These are phyloP conservation scores for Toxonevra muliebris DNA, from an alignment of 2,888 invertebrate genomes.

Conservation along the genomic window DNA sequence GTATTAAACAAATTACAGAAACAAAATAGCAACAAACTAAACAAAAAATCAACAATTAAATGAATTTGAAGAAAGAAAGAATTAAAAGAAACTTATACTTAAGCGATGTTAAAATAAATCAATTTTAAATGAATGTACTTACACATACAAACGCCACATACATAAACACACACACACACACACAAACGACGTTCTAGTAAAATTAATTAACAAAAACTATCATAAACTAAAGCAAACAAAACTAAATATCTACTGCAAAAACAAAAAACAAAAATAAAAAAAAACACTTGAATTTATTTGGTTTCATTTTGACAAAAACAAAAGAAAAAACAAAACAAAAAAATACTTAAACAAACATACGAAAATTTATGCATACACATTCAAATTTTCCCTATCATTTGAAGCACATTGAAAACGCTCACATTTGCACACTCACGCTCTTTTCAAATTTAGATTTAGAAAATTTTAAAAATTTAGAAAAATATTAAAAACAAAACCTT, in stretches of 20 bases:
- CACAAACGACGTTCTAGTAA: background rate
- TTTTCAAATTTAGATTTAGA: no score
- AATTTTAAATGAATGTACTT: background rate
- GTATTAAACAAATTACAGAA: background rate
- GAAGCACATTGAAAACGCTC: no score
- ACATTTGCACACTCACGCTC: no score
- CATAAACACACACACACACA: no score
- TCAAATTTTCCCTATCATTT: no score
- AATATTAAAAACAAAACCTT: no score
- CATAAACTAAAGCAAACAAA: no score
- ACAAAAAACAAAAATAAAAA: background rate
- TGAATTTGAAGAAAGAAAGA: background rate
- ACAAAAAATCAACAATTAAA: background rate
- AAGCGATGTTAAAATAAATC: conserved; percentile 3
- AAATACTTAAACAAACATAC: background rate
- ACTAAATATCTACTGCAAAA: no score
- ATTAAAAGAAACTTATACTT: background rate
- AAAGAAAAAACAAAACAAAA: background rate
- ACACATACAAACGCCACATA: no score
- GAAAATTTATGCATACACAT: background rate
- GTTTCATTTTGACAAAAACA: conserved; percentile 27
- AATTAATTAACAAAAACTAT: conserved; percentile 1
- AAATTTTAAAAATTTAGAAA: background rate
- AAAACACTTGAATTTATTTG: conserved; percentile 29
- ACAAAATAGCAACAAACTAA: background rate